Evolutionary conservation across 2,797 vertebrate genomes (phyloP), one percentile per base, ranked within the genome.

Genomic region (Emydoidea blandingii): DNA sequence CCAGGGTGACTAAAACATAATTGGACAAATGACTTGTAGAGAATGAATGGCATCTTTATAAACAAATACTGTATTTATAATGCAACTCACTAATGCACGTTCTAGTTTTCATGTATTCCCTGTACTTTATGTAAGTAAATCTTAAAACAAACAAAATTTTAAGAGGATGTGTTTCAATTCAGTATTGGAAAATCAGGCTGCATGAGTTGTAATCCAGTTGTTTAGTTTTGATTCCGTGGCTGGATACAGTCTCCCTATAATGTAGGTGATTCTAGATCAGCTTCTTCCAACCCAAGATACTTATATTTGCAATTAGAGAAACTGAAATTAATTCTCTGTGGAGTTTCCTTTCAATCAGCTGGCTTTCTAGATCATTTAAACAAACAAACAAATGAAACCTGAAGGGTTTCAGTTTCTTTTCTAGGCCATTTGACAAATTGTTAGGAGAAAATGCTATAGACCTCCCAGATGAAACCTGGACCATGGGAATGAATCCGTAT

Each of bases 401-500:
- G 72, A 83, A 89, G 92, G 89, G 92, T 84, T 96, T 96, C 91
- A 94, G 96, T 93, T 96, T 96, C 85, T 94, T 91, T 97, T 95
- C 41, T 78, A 94, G 95, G 96, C 93, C 72, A 94, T 88, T 53
- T 90, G 91, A 96, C 92, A 97, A 94, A 96, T 97, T 95, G 94
- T 93, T 94, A 96, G 81, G 91, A 94, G 89, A 94, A 96, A 94
- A 95, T 96, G 72, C 93, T 94, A 89, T 89, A 92, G 93, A 96
- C 56, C 94, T 97, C 94, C 90, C 89, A 87, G 94, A 95, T 57
- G 94, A 97, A 96, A 97, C 92, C 92, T 96, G 95, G 53, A 96
- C 94, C 95, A 57, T 59, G 97, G 95, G 97, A 97, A 94, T 83
- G 21, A 95, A 97, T 97, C 94, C 96, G 92, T 96, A 97, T 95